A percentile compares a stretch with the other conserved stretches of the same genome.
Evolutionary conservation across 1,140 invertebrate genomes (phyloP).

Genomic region (Heliothis subflexa): DNA sequence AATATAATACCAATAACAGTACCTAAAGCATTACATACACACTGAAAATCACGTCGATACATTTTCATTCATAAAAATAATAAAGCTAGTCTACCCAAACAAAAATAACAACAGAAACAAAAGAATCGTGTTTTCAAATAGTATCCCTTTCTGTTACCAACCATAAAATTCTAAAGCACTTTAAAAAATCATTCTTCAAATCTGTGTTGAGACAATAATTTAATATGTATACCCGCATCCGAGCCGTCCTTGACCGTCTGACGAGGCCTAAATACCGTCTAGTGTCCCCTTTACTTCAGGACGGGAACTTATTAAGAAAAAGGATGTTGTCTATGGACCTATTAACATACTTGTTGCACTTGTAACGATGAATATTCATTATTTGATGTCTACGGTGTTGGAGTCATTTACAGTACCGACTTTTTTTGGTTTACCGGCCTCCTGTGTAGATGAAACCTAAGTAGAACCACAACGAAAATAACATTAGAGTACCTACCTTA

Average conservation of each 20-base stretch:
- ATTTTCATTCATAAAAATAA: background rate
- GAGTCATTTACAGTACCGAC: background rate
- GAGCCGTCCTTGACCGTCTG: conserved; percentile 27
- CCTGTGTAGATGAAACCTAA: no score
- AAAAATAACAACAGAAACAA: background rate
- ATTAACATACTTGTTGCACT: conserved; percentile 4
- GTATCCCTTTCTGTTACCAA: background rate
- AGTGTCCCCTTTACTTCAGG: conserved; percentile 14
- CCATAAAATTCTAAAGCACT: background rate
- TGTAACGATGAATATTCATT: conserved; percentile 13
- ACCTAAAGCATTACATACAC: background rate
- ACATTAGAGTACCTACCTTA: no score
- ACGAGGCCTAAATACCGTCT: conserved; percentile 35
- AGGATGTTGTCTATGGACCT: conserved; percentile 25
- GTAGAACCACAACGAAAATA: no score
- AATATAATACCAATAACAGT: no score
- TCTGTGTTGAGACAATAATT: conserved; percentile 27
- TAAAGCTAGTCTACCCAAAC: background rate
- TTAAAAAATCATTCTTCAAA: conserved; percentile 33
- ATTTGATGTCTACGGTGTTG: background rate
- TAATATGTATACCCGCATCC: conserved; percentile 44
- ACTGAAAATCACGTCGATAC: background rate
- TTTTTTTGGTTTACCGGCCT: no score
- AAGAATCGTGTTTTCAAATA: background rate
- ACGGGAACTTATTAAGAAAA: conserved; percentile 23